Percentiles rank a stretch among this genome's conserved stretches.
phyloP scores from a whole-genome alignment of 2,113 vertebrate genomes.

The Ciconia stormi region DNA sequence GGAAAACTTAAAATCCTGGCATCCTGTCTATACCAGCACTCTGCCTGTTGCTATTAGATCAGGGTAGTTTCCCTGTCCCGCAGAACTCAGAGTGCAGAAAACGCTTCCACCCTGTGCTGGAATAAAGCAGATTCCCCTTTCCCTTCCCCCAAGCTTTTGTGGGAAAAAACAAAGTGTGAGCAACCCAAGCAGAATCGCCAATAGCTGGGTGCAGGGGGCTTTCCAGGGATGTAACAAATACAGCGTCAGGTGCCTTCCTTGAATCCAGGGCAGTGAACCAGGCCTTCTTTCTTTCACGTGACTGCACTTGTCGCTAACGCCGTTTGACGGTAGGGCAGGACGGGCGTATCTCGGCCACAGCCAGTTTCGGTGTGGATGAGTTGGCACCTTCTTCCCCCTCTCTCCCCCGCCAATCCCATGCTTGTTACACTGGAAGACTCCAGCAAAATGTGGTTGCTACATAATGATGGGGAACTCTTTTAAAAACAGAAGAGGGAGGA shows the following conservation, averaged over 20 bases:
- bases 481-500: neutral
- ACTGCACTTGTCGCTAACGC: neutral
- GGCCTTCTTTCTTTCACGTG: neutral
- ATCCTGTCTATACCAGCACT: too few relatives aligned
- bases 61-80: neutral
- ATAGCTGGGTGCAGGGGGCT: neutral
- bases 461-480: neutral
- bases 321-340: fast-evolving
- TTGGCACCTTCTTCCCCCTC: neutral
- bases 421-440: neutral
- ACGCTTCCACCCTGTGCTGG: slow-evolving; percentile 19
- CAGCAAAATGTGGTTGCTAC: neutral
- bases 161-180: neutral
- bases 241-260: neutral
- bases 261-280: fast-evolving
- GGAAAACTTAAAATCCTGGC: neutral
- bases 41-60: neutral
- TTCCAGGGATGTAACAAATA: neutral
- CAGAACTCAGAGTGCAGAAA: neutral
- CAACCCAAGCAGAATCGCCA: slow-evolving; percentile 1
- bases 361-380: neutral
- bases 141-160: slow-evolving; percentile 27
- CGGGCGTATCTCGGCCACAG: neutral
- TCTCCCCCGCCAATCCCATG: neutral
- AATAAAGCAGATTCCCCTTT: neutral